Base-by-base conservation (phyloP, 2,888 invertebrate species). In the Phortica okadai region DNA sequence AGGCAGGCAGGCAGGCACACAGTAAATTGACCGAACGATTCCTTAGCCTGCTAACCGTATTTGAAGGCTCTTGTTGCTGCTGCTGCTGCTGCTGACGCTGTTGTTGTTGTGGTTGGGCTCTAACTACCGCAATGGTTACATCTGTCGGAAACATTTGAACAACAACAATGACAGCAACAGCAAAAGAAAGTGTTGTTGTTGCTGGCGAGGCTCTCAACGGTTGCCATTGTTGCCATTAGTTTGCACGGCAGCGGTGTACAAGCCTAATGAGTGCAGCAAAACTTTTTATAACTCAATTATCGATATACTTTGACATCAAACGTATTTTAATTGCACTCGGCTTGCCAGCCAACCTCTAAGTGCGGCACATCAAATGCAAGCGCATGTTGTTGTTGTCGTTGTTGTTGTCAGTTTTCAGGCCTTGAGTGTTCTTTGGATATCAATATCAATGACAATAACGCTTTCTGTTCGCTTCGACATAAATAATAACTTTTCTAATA, bases 291-390 rank as follows among this genome's bases (percentile, higher is more conserved):
- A 74, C 44, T 50, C 74, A 45, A 41, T 74, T 75, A 69, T 69
- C 59, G 70, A 33, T 44, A 44, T 21, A 44, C 75, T 69, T 59
- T 67, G 59, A 62, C 64, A 64, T 33, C 69, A 75, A 69, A 59
- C 69, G 59, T 69, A 58, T 69, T 69, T 75, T 72, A 75, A 75
- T 75, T 72, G 62, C 70, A 72, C 72, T 75, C 54, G 41, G 70
- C 21, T 45, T 58, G 25, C 50, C 21, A 21, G 21, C 21, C 21
- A 21, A 21, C 21, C 21, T 21, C 21, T 21, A 21, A 21, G 21
- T 21, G 21, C 21, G 21, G 21, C 21, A 21, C 21, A 21, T 21
- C 21, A 21, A 21, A 21, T 21, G 21, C 21, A 21, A 21, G 21
- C 21, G 21, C 14, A 14, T 64, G 41, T 25, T 64, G 14, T 33